Evolutionary conservation across 2,888 invertebrate genomes (phyloP), one percentile per base, ranked within the genome.

Genomic region (Luffia ferchaultella): DNA sequence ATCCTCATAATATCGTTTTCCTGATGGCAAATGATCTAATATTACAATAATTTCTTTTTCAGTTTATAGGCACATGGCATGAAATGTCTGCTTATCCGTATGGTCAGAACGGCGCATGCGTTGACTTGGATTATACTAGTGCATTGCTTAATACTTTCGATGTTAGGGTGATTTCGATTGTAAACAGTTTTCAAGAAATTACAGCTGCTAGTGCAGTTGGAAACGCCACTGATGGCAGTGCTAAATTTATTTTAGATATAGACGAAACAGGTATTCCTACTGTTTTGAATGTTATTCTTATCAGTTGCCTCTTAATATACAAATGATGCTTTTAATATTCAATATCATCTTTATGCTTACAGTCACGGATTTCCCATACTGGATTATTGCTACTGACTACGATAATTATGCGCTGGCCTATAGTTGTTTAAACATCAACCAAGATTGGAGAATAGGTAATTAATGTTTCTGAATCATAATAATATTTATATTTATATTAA

Each of bases 81-180:
- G 77, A 76, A 60, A 61, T 74, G 1, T 60, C 70, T 58, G 61
- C 73, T 0, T 77, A 76, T 52, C 73, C 76, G 0, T 70, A 68
- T 53, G 62, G 61, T 0, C 57, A 65, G 18, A 12, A 30, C 3
- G 30, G 30, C 12, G 30, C 3, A 7, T 30, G 30, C 12, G 12
- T 12, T 30, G 12, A 7, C 12, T 30, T 30, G 12, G 30, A 30
- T 30, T 12, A 30, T 12, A 30, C 30, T 30, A 30, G 30, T 30
- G 12, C 30, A 30, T 30, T 12, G 30, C 3, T 7, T 12, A 30
- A 30, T 12, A 12, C 30, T 12, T 30, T 30, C 30, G 12, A 12
- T 30, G 5, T 30, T 12, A 3, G 30, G 12, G 3, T 3, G 30
- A 12, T 12, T 3, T 30, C 30, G 30, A 12, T 30, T 30, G 30